These are phyloP conservation scores for Sitodiplosis mosellana DNA, from an alignment of 1,140 invertebrate genomes.

Conservation along the genomic window DNA sequence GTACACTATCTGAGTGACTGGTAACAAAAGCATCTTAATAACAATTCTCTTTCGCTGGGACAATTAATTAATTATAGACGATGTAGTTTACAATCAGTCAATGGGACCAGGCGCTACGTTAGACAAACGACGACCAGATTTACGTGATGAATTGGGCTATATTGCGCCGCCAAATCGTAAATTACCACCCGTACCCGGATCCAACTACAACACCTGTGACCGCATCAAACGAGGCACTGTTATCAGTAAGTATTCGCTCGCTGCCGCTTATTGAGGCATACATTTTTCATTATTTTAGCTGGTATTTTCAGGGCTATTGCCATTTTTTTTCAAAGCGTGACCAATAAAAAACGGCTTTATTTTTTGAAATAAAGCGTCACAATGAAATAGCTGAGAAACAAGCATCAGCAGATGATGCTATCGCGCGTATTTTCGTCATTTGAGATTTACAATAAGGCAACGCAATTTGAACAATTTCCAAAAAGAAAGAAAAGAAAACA, in stretches of 20 bases:
- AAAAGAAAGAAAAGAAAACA: no score
- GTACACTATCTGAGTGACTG: not conserved
- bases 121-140: conserved; percentile 64
- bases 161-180: conserved; percentile 83
- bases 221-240: conserved; percentile 80
- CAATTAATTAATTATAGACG: conserved; percentile 43
- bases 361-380: no score
- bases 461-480: no score
- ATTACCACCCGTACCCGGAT: conserved; percentile 74
- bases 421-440: no score
- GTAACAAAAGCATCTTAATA: conserved; percentile 25
- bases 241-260: conserved; percentile 53
- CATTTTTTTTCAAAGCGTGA: no score
- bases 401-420: no score
- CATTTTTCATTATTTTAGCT: no score
- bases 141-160: conserved; percentile 76
- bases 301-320: no score
- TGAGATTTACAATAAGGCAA: no score
- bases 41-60: conserved; percentile 22
- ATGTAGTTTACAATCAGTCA: conserved; percentile 73
- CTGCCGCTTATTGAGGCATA: not conserved
- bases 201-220: conserved; percentile 84
- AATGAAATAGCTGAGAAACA: no score
- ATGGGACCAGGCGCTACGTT: conserved; percentile 52
- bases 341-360: no score